Base-by-base conservation (phyloP, 2,113 vertebrate species). In the Hemiscyllium ocellatum region DNA sequence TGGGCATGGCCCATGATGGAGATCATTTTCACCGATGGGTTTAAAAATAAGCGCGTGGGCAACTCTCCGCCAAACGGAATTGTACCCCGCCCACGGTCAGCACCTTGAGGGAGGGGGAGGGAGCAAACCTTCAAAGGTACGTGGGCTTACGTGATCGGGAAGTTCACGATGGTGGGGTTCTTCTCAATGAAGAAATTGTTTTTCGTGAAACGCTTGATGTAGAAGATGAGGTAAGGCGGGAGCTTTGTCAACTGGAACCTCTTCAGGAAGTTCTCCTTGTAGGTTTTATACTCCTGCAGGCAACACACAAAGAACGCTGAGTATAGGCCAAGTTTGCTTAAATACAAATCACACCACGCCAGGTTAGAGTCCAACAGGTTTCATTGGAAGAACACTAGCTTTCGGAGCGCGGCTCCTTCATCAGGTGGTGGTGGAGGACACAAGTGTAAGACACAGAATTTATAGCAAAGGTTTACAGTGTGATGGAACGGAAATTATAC, bases 171-270 rank as follows among this genome's bases (percentile, higher is more conserved):
- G 47, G 99, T 99, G 5, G 99, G 99, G 96, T 99, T 99, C 97
- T 99, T 99, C 96, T 99, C 99, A 96, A 99, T 98, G 17, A 99
- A 99, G 97, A 99, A 99, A 97, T 99, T 99, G 97, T 99, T 99
- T 97, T 99, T 99, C 96, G 99, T 99, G 97, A 99, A 99, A 96
- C 99, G 98, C 96, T 99, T 99, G 97, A 99, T 99, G 97, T 98
- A 99, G 97, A 99, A 99, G 97, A 99, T 98, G 95, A 99, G 98
- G 97, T 99, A 99, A 0, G 99, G 99, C 0, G 99, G 99, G 96
- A 99, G 98, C 96, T 98, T 98, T 50, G 98, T 99, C 96, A 99
- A 97, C 98, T 99, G 99, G 97, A 99, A 99, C 68, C 98, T 98
- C 97, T 99, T 99, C 78, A 99, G 98, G 95, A 99, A 99, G 96